Conservation (phyloP, 2,797 vertebrate genomes). For the Pseudotriccus pelzelni region DNA sequence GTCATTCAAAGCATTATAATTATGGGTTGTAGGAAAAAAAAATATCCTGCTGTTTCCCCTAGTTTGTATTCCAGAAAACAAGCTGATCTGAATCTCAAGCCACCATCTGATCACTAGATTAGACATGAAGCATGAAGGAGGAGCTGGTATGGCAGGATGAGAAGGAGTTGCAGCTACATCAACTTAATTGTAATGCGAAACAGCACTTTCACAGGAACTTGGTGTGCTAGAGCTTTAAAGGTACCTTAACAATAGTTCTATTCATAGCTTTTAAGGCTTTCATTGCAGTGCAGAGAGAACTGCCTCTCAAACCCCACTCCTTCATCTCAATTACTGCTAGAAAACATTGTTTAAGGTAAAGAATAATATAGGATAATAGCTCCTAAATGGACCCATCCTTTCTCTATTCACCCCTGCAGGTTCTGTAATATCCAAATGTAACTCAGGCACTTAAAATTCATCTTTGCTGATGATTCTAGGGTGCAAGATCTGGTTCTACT, state of each 20-base stretch:
- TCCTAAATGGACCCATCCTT: not conserved
- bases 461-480: not conserved
- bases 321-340: not conserved
- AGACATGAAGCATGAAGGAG: conserved; percentile 29
- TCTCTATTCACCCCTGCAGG: not conserved
- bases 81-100: not conserved
- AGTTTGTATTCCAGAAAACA: not conserved
- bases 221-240: conserved; percentile 49
- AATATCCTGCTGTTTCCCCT: not conserved
- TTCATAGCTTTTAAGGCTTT: conserved; percentile 40
- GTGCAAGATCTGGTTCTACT: not conserved
- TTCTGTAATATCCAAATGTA: not conserved
- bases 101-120: conserved; percentile 22
- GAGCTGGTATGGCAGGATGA: not conserved
- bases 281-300: not conserved
- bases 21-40: not conserved
- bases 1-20: not conserved
- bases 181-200: conserved; percentile 53
- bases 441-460: not conserved
- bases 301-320: not conserved
- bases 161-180: conserved; percentile 21
- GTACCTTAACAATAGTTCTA: conserved; percentile 59
- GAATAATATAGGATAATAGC: not conserved
- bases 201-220: conserved; percentile 58
- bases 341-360: not conserved